Base-by-base conservation (phyloP, 2,113 vertebrate species). In the Rhagologus leucostigma region DNA sequence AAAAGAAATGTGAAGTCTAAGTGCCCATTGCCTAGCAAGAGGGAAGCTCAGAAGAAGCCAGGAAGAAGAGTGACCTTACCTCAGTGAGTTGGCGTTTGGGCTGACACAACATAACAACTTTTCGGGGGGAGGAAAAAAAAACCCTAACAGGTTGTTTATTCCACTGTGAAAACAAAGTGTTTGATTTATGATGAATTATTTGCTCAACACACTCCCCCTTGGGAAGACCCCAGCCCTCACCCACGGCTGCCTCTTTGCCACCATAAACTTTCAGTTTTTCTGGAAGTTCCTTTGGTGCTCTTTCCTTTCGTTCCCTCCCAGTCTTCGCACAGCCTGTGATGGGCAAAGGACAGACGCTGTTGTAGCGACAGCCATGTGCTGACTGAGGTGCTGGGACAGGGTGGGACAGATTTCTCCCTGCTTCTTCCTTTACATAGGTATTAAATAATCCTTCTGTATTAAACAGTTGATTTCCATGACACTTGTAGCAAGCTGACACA, bases 71-170 rank as follows among this genome's bases (percentile, higher is more conserved):
- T 35, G 50, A 68, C 63, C 23, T 87, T 81, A 86, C n/a, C 42
- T 49, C 56, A 19, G 13, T 21, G 56, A 92, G 50, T 0, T 83
- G 55, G 67, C 63, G 60, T 63, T 50, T 21, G 44, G 94, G 56
- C 35, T 2, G 0, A 89, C 26, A 46, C 12, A 39, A 26, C 2
- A 2, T 14, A 62, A 19, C 2, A 2, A 62, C 4, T 11, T 44
- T 30, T 47, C 22, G 0, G 5, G 16, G 9, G 2, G 3, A 1
- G 1, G 5, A 6, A 11, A 23, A 42, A 42, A 12, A 11, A 5
- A 0, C 11, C 26, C 55, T 42, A 22, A 44, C 0, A 64, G 12
- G n/a, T 30, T 56, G 20, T 57, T 82, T 76, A 33, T 37, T 6
- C 13, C 67, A 42, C 23, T 46, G 10, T 33, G 39, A 47, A 71